These are phyloP conservation scores for Aleiodes testaceus DNA, from an alignment of 2,888 invertebrate genomes.

Conservation along the genomic window DNA sequence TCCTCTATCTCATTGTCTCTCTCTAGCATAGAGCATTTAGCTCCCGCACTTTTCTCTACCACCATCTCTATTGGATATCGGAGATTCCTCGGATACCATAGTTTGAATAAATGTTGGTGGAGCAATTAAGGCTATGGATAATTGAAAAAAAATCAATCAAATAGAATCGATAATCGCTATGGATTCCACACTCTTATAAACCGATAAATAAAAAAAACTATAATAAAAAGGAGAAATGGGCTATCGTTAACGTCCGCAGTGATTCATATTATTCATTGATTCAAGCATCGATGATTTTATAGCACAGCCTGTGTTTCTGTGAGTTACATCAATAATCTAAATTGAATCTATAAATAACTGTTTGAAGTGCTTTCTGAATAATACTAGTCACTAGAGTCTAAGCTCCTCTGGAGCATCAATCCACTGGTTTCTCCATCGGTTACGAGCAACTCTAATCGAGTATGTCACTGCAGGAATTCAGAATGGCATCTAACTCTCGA, in stretches of 20 bases:
- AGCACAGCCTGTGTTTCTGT: not conserved
- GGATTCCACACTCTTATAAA: slow-evolving; percentile 21
- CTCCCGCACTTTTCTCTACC: slow-evolving; percentile 5
- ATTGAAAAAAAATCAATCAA: slow-evolving; percentile 45
- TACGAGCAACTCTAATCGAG: slow-evolving; percentile 55
- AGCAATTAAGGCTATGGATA: slow-evolving; percentile 45
- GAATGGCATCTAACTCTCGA: slow-evolving; percentile 61
- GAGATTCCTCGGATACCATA: slow-evolving; percentile 37
- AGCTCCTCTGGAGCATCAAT: slow-evolving; percentile 58
- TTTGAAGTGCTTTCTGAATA: slow-evolving; percentile 13
- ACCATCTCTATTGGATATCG: slow-evolving; percentile 38
- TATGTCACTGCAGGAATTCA: slow-evolving; percentile 62
- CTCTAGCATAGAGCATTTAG: not conserved
- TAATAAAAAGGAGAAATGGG: no score
- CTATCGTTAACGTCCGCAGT: no score
- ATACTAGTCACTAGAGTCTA: slow-evolving; percentile 15
- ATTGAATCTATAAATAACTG: slow-evolving; percentile 24
- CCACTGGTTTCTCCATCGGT: slow-evolving; percentile 56
- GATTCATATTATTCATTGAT: no score
- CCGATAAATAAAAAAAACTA: slow-evolving; percentile 16
- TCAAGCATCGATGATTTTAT: not conserved
- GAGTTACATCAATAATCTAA: slow-evolving; percentile 1
- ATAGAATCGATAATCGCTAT: slow-evolving; percentile 43
- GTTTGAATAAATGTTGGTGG: slow-evolving; percentile 45
- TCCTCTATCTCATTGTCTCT: slow-evolving; percentile 24